Base-by-base conservation (phyloP, 2,888 invertebrate genomes). In the Perizoma affinitatum region DNA sequence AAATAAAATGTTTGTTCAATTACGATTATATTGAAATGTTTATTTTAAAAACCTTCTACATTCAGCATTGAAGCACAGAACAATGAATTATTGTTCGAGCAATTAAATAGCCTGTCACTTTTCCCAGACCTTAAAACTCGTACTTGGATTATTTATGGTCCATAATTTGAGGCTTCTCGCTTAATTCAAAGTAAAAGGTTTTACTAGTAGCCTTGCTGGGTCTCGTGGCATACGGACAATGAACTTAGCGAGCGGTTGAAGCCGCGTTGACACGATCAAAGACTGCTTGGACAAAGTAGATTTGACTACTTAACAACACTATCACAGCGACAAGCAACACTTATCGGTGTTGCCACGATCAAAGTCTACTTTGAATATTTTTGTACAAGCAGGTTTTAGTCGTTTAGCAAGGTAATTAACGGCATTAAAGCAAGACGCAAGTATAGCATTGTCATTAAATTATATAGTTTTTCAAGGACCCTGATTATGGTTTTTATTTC, bases 181-280 rank as follows among this genome's bases (percentile, higher is more conserved):
- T 79, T 82, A 78, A 82, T 82, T 78, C 78, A 74, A 87, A 87
- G 88, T 87, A 88, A 88, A 82, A 85, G 87, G 88, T 73, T 71
- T 72, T 49, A 76, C 68, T 73, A 77, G 74, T 76, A 86, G 83
- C 87, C 88, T 88, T 88, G 88, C 76, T 54, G 61, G 49, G 55
- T 72, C 78, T 73, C 76, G 76, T 75, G 79, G 80, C 79, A 82
- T 78, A 83, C 81, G 72, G 73, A 61, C 74, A 65, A 67, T 58
- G 22, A 54, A 47, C 8, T 8, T 35, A 22, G 42, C 43, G n/a
- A 51, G 51, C 54, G 43, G 4, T n/a, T 36, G 54, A 22, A 22
- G 22, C 22, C 22, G 22, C 22, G 22, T 22, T 3, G 22, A 22
- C 22, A 22, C 22, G 22, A 22, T 22, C 3, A 1, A 22, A 22